Evolutionary conservation across 2,888 invertebrate genomes (phyloP), one percentile per base, ranked within the genome.

Genomic region (Archips xylosteana): DNA sequence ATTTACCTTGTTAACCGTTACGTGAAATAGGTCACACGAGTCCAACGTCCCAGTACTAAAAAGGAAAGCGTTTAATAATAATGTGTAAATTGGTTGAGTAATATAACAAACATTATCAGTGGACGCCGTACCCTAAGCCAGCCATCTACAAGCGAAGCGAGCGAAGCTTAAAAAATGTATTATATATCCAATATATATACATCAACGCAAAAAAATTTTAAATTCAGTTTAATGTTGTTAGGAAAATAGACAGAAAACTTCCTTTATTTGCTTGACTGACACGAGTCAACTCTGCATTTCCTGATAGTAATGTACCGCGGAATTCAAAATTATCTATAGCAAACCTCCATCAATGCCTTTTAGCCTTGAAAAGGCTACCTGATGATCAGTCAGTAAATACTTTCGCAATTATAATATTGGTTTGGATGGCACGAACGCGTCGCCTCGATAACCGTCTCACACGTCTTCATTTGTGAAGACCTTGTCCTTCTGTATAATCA

Each of bases 21-120:
- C 49, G 49, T 65, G 49, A 70, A 61, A 70, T 74, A 61, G 74
- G 74, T 74, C 47, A 61, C 64, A 12, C 8, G 34, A 60, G 64
- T 59, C 68, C 73, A 51, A 51, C 64, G 72, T 70, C 60, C 74
- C 57, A 78, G 79, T 75, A 34, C 76, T 79, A 78, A 78, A 79
- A 81, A 81, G 80, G 81, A 84, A 82, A 83, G 79, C 77, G 78
- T 76, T 75, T 77, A 75, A 70, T 49, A 75, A 77, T 76, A 71
- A 78, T 72, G 75, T 78, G 76, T 75, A 76, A 77, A 82, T 79
- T 77, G 75, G 75, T 80, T 81, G 75, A 77, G 78, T 79, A 81
- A 82, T 75, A 78, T 47, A n/a, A 59, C 49, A 51, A 42, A 66
- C 65, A 70, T 5, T 36, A 39, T n/a, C 34, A 5, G 60, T 8